Evolutionary conservation across 2,797 vertebrate genomes (phyloP), one percentile per base, ranked within the genome.

Genomic region (Girardinus metallicus): DNA sequence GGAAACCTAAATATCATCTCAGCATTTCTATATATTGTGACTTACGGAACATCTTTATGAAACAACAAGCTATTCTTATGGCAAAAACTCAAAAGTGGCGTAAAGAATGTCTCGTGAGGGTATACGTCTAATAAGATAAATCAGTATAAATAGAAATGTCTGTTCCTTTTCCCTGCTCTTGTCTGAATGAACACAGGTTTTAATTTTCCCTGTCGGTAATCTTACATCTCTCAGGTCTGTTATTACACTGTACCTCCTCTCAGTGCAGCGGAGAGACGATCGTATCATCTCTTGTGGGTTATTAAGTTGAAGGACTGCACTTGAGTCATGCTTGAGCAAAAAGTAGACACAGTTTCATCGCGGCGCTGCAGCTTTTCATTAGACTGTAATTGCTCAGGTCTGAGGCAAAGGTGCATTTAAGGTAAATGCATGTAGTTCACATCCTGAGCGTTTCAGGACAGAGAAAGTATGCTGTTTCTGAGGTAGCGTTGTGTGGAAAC

Each of bases 301-400:
- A 83, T 90, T 86, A 87, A 80, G 21, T 71, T 76, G 39, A n/a
- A 76, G 70, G 78, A 83, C 66, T 80, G 41, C 74, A 84, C 70
- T 60, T 60, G 73, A 80, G 77, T 83, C 77, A 80, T 66, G 66
- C 77, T 75, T 71, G 53, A 87, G 79, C 55, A 60, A 79, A 75
- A 77, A 80, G 79, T 21, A 80, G 73, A 80, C 23, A 39, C 72
- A 26, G 74, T 86, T 89, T 88, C 73, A 80, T 60, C 1, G 36
- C 75, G 16, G 53, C 11, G 31, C 62, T 82, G 82, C n/a, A 73
- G 80, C 80, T 84, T 86, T 85, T 87, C 85, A 88, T 90, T 79
- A 74, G 47, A 6, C 55, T 53, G 49, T 62, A 80, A 88, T 86
- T 82, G 79, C 82, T 83, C 80, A 39, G 76, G 79, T 75, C 81